Evolutionary conservation across 2,113 vertebrate genomes (phyloP).

Genomic region (Lasiurus borealis): DNA sequence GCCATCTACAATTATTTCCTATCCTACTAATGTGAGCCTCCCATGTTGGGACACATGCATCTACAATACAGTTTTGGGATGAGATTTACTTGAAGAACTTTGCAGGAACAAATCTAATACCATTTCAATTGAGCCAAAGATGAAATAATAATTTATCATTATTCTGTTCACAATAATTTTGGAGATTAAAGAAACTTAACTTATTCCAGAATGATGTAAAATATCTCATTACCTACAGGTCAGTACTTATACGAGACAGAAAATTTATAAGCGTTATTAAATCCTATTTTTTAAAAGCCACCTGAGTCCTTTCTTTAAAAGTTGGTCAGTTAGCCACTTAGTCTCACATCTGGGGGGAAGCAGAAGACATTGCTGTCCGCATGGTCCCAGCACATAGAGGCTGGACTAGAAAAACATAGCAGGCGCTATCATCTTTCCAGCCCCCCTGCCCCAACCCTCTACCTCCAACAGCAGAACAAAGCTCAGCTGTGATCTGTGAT

Average conservation of each 20-base stretch:
- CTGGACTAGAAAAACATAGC: constrained; percentile 43
- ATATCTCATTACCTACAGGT: neutral
- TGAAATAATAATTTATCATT: neutral
- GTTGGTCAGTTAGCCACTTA: neutral
- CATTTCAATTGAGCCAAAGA: neutral
- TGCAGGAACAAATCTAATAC: neutral
- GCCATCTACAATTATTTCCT: constrained; percentile 3
- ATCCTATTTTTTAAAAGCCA: neutral
- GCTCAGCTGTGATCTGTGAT: constrained; percentile 82
- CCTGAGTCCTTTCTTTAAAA: constrained; percentile 43
- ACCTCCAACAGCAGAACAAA: constrained; percentile 67
- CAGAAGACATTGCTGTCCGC: neutral
- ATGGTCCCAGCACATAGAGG: neutral
- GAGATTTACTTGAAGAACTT: neutral
- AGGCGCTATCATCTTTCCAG: constrained; percentile 53
- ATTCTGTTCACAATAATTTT: neutral
- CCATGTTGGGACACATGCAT: neutral
- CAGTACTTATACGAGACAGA: neutral
- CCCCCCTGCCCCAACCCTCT: neutral
- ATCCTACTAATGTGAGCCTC: neutral
- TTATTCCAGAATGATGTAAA: constrained; percentile 1
- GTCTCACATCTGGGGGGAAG: neutral
- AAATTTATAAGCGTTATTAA: constrained; percentile 14
- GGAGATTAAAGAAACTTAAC: neutral
- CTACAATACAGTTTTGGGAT: neutral